These are phyloP conservation scores for Cavia porcellus DNA, from an alignment of 2,113 vertebrate species.

Conservation along the genomic window DNA sequence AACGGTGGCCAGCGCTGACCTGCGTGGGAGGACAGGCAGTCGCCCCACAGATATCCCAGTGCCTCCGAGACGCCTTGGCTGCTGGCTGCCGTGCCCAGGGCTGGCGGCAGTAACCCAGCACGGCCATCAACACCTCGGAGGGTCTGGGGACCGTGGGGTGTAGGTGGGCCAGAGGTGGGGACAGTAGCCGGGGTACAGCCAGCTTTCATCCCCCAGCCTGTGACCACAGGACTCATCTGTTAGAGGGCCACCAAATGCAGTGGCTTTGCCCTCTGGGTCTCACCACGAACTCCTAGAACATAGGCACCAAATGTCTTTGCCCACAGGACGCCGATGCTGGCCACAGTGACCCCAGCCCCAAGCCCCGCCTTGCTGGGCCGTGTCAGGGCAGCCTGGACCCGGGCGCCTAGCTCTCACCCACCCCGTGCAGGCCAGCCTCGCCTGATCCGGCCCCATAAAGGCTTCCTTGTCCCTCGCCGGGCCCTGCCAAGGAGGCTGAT, in stretches of 20 bases:
- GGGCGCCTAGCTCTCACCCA: rapidly evolving
- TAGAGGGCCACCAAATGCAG: neutral
- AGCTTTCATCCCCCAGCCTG: neutral
- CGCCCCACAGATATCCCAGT: constrained; percentile 58
- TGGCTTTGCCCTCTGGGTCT: neutral
- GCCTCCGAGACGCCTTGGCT: neutral
- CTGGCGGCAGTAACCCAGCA: neutral
- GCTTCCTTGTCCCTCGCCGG: neutral
- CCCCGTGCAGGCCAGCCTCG: neutral
- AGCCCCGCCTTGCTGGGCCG: neutral
- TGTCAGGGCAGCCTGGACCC: neutral
- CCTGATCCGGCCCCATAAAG: neutral
- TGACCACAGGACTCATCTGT: neutral
- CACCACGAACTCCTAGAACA: neutral
- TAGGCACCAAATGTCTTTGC: neutral
- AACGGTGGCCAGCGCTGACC: neutral
- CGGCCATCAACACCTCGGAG: neutral
- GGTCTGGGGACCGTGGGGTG: neutral
- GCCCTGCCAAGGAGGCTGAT: neutral
- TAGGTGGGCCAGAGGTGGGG: neutral
- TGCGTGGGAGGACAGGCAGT: constrained; percentile 8
- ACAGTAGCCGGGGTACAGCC: neutral
- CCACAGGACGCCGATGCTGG: neutral
- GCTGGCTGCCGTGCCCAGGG: constrained; percentile 23
- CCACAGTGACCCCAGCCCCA: rapidly evolving